phyloP scores from a whole-genome alignment of 2,888 invertebrate genomes.

The Sisyra terminalis region DNA sequence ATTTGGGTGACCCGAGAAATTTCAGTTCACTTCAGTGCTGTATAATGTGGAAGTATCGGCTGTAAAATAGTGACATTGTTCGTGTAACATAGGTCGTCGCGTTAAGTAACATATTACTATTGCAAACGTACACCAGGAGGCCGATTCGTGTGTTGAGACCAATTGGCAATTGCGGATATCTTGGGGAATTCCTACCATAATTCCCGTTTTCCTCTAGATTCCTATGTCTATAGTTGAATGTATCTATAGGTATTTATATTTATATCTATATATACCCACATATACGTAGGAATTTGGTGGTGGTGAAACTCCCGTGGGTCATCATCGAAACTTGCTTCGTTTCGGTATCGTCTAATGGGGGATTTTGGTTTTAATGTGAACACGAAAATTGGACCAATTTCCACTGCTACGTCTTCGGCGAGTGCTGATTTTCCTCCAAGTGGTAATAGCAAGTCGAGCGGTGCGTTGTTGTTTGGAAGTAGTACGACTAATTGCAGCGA shows the following conservation, averaged over 20 bases:
- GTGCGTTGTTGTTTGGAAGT: constrained; percentile 21
- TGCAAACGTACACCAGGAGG: too few relatives aligned
- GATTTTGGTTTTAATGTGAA: constrained; percentile 29
- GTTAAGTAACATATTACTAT: too few relatives aligned
- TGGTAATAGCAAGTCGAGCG: constrained; percentile 20
- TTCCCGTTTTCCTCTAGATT: background rate
- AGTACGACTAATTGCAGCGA: background rate
- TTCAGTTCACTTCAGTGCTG: too few relatives aligned
- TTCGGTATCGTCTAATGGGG: constrained; percentile 22
- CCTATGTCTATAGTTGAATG: background rate
- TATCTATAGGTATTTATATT: background rate
- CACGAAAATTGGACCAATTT: constrained; percentile 23
- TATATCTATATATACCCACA: background rate
- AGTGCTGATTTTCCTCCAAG: constrained; percentile 22
- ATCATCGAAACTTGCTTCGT: background rate
- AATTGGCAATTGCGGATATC: background rate
- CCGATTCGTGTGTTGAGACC: too few relatives aligned
- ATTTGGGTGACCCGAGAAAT: too few relatives aligned
- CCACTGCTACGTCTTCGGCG: constrained; percentile 21
- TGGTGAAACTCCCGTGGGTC: background rate
- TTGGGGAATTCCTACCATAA: background rate
- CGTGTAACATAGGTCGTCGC: too few relatives aligned
- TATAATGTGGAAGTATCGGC: too few relatives aligned
- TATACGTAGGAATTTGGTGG: background rate
- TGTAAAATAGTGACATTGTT: too few relatives aligned